A percentile compares a stretch with the other conserved stretches of the same genome.
These are phyloP conservation scores for Dascyllus trimaculatus DNA, from an alignment of 2,113 vertebrate genomes.

Conservation along the genomic window DNA sequence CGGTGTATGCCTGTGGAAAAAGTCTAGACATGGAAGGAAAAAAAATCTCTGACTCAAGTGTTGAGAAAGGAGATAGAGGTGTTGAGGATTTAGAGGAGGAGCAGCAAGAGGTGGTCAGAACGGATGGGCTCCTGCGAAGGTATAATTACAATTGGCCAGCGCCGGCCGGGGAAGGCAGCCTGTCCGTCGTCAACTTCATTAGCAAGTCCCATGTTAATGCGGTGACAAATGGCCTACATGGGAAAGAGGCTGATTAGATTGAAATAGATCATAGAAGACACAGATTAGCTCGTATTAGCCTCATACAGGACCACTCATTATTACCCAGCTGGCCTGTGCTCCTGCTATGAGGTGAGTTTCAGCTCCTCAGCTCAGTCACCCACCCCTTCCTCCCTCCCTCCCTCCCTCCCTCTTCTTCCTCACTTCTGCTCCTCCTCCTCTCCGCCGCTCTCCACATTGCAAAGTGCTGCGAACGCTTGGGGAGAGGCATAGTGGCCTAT, in stretches of 20 bases:
- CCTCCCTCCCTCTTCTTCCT: slow-evolving; percentile 1
- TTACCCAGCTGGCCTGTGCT: slow-evolving; percentile 63
- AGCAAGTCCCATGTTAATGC: slow-evolving; percentile 66
- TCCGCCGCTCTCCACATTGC: slow-evolving; percentile 28
- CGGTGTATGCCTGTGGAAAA: not conserved
- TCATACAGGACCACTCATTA: slow-evolving; percentile 61
- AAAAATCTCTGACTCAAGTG: not conserved
- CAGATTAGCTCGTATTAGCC: slow-evolving; percentile 76
- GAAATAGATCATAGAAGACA: slow-evolving; percentile 71
- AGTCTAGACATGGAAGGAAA: not conserved
- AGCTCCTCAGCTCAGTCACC: not conserved
- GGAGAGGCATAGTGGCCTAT: slow-evolving; percentile 62
- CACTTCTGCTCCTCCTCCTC: slow-evolving; percentile 8
- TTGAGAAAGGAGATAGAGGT: not conserved
- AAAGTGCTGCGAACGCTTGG: slow-evolving; percentile 66
- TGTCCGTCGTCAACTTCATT: slow-evolving; percentile 65
- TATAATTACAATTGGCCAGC: slow-evolving; percentile 47
- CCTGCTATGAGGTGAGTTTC: slow-evolving; percentile 26
- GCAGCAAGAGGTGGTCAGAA: slow-evolving; percentile 2
- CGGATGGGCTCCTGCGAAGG: not conserved
- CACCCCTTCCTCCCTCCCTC: not conserved
- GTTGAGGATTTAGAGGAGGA: not conserved
- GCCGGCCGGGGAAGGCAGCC: slow-evolving; percentile 34
- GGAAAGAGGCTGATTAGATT: slow-evolving; percentile 67
- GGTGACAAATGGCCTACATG: slow-evolving; percentile 64